A percentile compares a stretch with the other conserved stretches of the same genome.
These are phyloP conservation scores for Arnoldichthys spilopterus DNA, from an alignment of 2,797 vertebrate species.

Conservation along the genomic window DNA sequence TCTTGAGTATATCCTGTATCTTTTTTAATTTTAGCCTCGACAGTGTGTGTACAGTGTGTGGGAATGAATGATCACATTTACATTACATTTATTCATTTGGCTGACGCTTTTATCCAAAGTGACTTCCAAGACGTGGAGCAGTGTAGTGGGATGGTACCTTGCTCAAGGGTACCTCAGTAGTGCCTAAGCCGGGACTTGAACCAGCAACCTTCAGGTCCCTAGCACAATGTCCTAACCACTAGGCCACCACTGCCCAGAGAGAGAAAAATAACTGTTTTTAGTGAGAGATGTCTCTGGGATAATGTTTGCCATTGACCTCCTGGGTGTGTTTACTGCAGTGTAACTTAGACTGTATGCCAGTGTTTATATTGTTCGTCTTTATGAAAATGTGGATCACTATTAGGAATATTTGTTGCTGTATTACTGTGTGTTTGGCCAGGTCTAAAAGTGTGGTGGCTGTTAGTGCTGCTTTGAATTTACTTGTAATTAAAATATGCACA, in stretches of 20 bases:
- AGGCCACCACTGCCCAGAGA: no score
- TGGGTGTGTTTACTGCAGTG: not conserved
- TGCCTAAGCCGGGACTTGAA: no score
- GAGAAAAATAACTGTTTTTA: not conserved
- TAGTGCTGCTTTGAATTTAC: no score
- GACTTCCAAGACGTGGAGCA: no score
- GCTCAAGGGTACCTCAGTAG: no score
- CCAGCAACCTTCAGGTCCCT: no score
- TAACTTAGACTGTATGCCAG: not conserved
- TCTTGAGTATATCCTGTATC: not conserved
- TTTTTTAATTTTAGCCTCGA: not conserved
- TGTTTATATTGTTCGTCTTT: not conserved
- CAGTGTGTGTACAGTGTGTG: constrained; percentile 6
- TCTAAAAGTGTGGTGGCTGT: constrained; percentile 1
- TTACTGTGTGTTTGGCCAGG: not conserved
- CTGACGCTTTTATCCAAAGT: no score
- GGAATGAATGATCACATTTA: not conserved
- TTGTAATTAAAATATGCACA: no score
- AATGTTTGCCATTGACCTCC: not conserved
- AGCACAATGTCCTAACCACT: no score
- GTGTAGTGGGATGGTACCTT: no score
- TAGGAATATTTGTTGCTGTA: not conserved
- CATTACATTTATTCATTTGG: no score
- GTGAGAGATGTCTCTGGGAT: not conserved
- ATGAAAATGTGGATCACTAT: no score